A percentile compares a stretch with the other conserved stretches of the same genome.
These are phyloP conservation scores for Brachirus orientalis DNA, from an alignment of 2,113 vertebrate species.

Conservation along the genomic window DNA sequence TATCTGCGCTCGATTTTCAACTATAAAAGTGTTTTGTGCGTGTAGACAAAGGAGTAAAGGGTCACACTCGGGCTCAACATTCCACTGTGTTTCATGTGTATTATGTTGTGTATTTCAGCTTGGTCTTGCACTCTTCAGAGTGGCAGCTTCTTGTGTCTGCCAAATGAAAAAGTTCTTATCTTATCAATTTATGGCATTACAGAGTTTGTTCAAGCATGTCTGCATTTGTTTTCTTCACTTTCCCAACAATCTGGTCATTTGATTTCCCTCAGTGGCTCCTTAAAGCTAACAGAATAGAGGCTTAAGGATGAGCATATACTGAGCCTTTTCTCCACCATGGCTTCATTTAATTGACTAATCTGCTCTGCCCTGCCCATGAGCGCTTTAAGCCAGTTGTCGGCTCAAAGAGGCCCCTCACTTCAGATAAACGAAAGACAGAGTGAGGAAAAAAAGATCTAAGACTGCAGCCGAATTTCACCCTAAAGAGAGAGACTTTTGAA, in stretches of 20 bases:
- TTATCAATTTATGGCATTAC: conserved; percentile 43
- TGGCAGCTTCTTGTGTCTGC: background rate
- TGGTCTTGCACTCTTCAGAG: background rate
- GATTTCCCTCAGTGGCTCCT: conserved; percentile 51
- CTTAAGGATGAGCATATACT: conserved; percentile 65
- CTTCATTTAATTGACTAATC: conserved; percentile 77
- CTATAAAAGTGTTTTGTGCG: too few relatives aligned
- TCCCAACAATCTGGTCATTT: conserved; percentile 58
- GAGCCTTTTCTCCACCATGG: conserved; percentile 56
- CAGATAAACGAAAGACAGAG: conserved; percentile 58
- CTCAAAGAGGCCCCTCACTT: conserved; percentile 63
- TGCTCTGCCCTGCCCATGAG: conserved; percentile 64
- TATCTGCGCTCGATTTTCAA: too few relatives aligned
- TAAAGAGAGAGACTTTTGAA: conserved; percentile 59
- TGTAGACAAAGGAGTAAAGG: too few relatives aligned
- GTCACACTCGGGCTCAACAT: too few relatives aligned
- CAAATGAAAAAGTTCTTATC: conserved; percentile 16
- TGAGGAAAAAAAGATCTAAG: conserved; percentile 16
- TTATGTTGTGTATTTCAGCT: too few relatives aligned
- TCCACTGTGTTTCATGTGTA: too few relatives aligned
- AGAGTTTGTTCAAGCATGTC: conserved; percentile 30
- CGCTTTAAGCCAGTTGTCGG: conserved; percentile 67
- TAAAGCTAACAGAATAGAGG: conserved; percentile 57
- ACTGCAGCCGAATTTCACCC: conserved; percentile 47
- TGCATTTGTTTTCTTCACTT: conserved; percentile 50